Evolutionary conservation across 1,140 invertebrate species (phyloP).

Genomic region (Metopolophium dirhodum): DNA sequence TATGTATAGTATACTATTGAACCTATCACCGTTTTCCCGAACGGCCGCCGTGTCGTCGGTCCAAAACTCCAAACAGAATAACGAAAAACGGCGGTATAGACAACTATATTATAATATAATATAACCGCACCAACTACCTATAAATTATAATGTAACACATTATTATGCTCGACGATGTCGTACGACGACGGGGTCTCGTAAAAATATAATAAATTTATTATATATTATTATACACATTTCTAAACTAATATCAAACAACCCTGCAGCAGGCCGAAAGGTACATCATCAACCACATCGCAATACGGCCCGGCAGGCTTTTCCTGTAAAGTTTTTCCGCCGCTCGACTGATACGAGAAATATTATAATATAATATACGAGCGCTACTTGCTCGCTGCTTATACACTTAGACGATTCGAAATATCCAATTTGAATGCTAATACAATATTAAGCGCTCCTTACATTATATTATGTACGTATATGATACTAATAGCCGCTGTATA

Average conservation of each 20-base stretch:
- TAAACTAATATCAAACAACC: constrained; percentile 38
- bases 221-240: not conserved
- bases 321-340: not conserved
- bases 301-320: not conserved
- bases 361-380: not conserved
- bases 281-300: not conserved
- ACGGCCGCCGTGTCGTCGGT: not conserved
- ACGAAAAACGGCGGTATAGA: not conserved
- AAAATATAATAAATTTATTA: not conserved
- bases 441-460: not conserved
- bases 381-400: no score
- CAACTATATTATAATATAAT: not conserved
- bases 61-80: not conserved
- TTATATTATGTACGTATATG: not conserved
- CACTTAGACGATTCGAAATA: not conserved
- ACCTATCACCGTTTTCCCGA: not conserved
- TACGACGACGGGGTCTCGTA: not conserved
- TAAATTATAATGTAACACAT: not conserved
- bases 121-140: not conserved
- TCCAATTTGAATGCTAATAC: constrained; percentile 15
- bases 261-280: not conserved
- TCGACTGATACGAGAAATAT: not conserved
- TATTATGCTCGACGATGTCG: not conserved
- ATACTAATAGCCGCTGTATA: not conserved
- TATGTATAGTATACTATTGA: not conserved